A percentile compares a stretch with the other conserved stretches of the same genome.
Evolutionary conservation across 2,888 invertebrate species (phyloP).

Genomic region (Phlogophora meticulosa): DNA sequence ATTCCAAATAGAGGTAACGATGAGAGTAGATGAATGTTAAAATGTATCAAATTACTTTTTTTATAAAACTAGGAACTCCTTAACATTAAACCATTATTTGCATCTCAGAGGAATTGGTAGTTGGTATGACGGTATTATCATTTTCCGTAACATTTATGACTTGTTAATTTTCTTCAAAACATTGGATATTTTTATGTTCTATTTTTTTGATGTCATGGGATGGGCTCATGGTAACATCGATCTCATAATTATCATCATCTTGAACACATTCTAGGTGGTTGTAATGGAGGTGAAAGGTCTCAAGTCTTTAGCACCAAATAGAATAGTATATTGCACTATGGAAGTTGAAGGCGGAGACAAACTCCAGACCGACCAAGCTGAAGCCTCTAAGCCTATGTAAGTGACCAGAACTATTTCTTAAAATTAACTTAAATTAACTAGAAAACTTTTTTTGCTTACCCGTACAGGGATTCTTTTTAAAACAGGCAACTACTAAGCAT

Average conservation of each 20-base stretch:
- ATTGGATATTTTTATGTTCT: too few species aligned
- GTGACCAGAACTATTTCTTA: slow-evolving; percentile 69
- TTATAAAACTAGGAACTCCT: background rate
- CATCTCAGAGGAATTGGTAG: slow-evolving; percentile 25
- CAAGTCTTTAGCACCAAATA: slow-evolving; percentile 98
- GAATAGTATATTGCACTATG: slow-evolving; percentile 99
- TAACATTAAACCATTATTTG: background rate
- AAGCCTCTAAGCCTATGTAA: slow-evolving; percentile 99
- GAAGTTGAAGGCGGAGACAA: slow-evolving; percentile 99
- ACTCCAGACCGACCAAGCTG: slow-evolving; percentile 99
- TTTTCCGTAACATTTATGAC: background rate
- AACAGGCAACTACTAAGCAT: too few species aligned
- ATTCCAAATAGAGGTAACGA: slow-evolving; percentile 97
- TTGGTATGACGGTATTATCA: slow-evolving; percentile 14
- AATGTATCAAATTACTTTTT: background rate
- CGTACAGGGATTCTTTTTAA: too few species aligned
- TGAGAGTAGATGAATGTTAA: background rate
- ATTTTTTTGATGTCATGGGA: background rate
- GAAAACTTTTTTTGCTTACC: too few species aligned
- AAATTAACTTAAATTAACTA: background rate
- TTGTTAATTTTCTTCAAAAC: too few species aligned
- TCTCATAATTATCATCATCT: slow-evolving; percentile 46
- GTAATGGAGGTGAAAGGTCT: slow-evolving; percentile 99
- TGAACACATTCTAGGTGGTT: slow-evolving; percentile 94
- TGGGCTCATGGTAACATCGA: slow-evolving; percentile 2